Percentiles rank a stretch among this genome's conserved stretches.
These are phyloP conservation scores for Pycnonotus jocosus DNA, from an alignment of 2,113 vertebrate genomes.

Conservation along the genomic window DNA sequence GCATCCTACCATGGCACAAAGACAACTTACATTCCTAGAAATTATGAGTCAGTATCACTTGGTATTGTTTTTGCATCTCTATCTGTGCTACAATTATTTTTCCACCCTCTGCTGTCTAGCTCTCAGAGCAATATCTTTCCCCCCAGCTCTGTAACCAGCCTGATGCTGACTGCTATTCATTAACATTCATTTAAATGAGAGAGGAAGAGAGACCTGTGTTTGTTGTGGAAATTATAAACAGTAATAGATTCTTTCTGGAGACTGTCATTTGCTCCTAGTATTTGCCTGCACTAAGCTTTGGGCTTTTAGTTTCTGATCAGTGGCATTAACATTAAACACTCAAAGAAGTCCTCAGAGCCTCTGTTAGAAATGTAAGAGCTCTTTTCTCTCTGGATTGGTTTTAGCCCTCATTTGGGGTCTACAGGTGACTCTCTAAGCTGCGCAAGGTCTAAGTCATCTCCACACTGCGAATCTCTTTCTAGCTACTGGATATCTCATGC, in stretches of 20 bases:
- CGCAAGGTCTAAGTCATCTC: background rate
- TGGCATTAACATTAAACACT: background rate
- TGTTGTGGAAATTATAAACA: slow-evolving; percentile 22
- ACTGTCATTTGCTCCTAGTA: background rate
- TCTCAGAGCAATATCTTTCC: background rate
- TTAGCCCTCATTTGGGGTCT: background rate
- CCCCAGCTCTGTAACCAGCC: background rate
- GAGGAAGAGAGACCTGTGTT: background rate
- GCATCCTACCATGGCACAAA: background rate
- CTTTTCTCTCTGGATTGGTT: background rate
- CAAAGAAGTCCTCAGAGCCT: background rate
- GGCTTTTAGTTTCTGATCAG: background rate
- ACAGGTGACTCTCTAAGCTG: background rate
- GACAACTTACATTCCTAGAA: slow-evolving; percentile 36
- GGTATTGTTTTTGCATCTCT: slow-evolving; percentile 20
- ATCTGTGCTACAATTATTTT: background rate
- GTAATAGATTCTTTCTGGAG: slow-evolving; percentile 35
- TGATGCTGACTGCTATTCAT: slow-evolving; percentile 30
- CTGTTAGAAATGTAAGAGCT: background rate
- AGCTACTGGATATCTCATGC: background rate
- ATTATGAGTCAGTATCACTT: background rate
- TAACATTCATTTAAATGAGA: slow-evolving; percentile 43
- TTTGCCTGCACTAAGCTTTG: background rate
- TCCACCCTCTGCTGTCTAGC: background rate
- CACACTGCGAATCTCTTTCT: background rate